A percentile compares a stretch with the other conserved stretches of the same genome.
Evolutionary conservation across 2,888 invertebrate species (phyloP).

Genomic region (Diplolepis rosae): DNA sequence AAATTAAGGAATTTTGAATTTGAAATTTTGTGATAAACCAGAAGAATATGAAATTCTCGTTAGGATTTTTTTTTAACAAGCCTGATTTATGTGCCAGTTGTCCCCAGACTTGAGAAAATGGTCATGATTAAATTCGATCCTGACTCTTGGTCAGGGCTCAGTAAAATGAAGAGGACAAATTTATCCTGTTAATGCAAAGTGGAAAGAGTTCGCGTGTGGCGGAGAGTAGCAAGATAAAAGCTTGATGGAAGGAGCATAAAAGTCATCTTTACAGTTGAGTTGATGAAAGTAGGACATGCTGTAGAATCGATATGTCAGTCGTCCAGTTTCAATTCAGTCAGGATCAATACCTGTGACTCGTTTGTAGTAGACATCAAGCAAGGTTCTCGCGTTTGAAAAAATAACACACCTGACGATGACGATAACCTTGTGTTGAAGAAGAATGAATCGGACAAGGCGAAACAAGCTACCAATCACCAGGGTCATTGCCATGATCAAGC

Average conservation of each 20-base stretch:
- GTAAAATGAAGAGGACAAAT: not conserved
- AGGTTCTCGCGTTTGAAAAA: not conserved
- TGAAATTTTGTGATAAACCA: no score
- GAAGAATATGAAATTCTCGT: no score
- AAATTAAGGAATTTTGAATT: no score
- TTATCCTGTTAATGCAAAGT: conserved; percentile 13
- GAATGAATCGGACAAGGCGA: not conserved
- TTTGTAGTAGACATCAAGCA: not conserved
- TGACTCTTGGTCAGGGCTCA: not conserved
- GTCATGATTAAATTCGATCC: conserved; percentile 13
- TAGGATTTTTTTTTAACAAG: no score
- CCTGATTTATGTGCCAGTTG: not conserved
- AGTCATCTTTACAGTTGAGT: conserved; percentile 56
- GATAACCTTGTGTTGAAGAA: not conserved
- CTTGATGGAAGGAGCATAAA: conserved; percentile 33
- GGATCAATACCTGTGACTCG: conserved; percentile 21
- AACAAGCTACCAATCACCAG: not conserved
- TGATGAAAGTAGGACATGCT: conserved; percentile 64
- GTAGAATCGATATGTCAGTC: conserved; percentile 65
- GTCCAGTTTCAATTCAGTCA: conserved; percentile 64
- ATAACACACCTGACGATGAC: not conserved
- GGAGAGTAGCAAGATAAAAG: conserved; percentile 45
- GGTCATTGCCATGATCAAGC: not conserved
- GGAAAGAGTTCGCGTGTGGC: conserved; percentile 39
- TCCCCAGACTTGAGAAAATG: not conserved